Base-by-base conservation (phyloP, 1,140 invertebrate genomes). In the Drosophila murphyi region DNA sequence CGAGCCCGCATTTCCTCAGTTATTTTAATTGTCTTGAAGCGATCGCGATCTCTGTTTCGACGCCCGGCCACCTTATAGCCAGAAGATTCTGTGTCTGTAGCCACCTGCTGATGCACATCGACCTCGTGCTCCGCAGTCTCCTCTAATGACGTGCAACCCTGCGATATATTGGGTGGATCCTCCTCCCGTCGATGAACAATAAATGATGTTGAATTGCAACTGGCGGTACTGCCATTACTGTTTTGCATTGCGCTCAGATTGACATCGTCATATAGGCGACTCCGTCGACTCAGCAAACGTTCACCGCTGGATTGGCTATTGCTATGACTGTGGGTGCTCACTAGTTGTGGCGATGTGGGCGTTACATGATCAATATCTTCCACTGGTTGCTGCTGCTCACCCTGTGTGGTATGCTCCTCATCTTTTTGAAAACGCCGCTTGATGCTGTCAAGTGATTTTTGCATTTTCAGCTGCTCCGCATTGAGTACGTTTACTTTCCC, bases 1-100 rank as follows among this genome's bases (percentile, higher is more conserved):
- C 68, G 43, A 57, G 62, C 69, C 39, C 72, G 74, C 82, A 81
- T 79, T 39, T 76, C 87, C 55, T 82, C 90, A 4, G 78, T 81
- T 12, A 92, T 90, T 78, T 91, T 91, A 32, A 92, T 92, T 31
- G 91, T 92, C 71, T 92, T 92, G 43, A 92, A 92, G n/a, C 91
- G 91, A 47, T 92, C 91, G 4, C 90, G 85, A 71, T 92, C 90
- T 7, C 90, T 78, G 32, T 85, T 87, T 31, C 90, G 81, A 28
- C 83, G 75, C 60, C 88, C 86, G 6, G 80, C 63, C 59, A 91
- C 45, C 69, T 86, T 92, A 52, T 83, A 90, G 69, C 59, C 76
- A 3, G 68, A 34, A 8, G 70, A 57, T 7, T 88, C 77, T 55
- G 62, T 59, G 48, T 81, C 82, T 48, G 64, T 6, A 10, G 43